phyloP scores from a whole-genome alignment of 2,888 invertebrate species.

The Rhagonycha lutea region DNA sequence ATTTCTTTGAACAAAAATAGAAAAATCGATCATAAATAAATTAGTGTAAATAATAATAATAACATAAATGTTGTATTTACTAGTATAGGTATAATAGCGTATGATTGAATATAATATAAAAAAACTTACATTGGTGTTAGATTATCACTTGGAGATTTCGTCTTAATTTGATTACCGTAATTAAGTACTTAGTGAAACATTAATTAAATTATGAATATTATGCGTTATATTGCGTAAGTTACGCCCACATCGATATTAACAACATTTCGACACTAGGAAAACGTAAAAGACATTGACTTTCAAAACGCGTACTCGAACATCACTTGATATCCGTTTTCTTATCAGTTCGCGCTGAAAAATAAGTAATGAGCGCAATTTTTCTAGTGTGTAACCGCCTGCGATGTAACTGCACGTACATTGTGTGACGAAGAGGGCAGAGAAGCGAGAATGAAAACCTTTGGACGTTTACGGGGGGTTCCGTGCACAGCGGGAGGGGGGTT shows the following conservation, averaged over 20 bases:
- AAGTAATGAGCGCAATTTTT: constrained; percentile 53
- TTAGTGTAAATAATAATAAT: background rate
- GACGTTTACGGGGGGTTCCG: constrained; percentile 56
- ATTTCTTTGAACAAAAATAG: background rate
- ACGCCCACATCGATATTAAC: constrained; percentile 19
- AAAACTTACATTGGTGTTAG: background rate
- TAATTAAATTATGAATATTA: constrained; percentile 8
- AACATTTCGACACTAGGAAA: background rate
- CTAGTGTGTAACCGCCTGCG: constrained; percentile 55
- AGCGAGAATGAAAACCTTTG: constrained; percentile 57
- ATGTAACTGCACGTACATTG: constrained; percentile 53
- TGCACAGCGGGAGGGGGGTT: constrained; percentile 52
- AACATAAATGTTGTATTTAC: background rate
- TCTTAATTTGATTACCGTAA: background rate
- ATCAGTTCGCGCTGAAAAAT: constrained; percentile 49
- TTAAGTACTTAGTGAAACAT: background rate
- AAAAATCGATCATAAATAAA: background rate
- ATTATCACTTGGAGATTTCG: background rate
- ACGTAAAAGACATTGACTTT: constrained; percentile 6
- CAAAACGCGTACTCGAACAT: constrained; percentile 17
- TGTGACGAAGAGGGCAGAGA: constrained; percentile 52
- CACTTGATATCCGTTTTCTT: constrained; percentile 32
- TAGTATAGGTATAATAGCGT: background rate
- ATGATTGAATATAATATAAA: background rate
- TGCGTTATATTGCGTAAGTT: constrained; percentile 14